phyloP scores from a whole-genome alignment of 2,888 invertebrate genomes.

The Philereme vetulata region DNA sequence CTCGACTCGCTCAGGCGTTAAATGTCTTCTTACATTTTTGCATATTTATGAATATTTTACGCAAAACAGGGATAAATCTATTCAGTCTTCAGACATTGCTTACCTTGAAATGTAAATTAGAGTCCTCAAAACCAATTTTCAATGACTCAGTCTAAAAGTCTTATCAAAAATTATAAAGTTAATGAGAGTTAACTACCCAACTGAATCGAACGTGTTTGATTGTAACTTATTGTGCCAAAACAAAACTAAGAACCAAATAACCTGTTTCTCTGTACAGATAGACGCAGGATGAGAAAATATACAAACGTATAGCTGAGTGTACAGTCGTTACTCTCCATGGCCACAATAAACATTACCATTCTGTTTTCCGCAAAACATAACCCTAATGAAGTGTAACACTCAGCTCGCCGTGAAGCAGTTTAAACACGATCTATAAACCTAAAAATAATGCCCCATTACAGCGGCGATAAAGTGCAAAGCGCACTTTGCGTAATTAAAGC shows the following conservation, averaged over 20 bases:
- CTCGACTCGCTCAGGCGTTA: conserved; percentile 3
- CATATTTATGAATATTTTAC: conserved; percentile 20
- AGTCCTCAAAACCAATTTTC: background rate
- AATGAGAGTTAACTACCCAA: too few relatives aligned
- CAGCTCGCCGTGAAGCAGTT: background rate
- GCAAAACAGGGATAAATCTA: conserved; percentile 8
- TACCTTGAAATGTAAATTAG: conserved; percentile 15
- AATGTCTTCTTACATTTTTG: conserved; percentile 10
- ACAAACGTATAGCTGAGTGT: background rate
- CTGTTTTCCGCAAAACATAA: background rate
- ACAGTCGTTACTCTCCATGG: too few relatives aligned
- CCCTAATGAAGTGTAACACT: background rate
- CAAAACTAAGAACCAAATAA: too few relatives aligned
- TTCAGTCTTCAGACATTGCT: conserved; percentile 8
- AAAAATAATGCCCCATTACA: conserved; percentile 4
- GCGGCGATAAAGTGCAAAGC: conserved; percentile 15
- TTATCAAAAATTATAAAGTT: background rate
- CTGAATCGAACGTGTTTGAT: background rate
- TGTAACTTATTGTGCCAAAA: background rate
- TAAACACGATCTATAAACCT: conserved; percentile 4
- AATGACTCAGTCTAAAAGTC: background rate
- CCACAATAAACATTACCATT: background rate
- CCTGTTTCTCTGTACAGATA: too few relatives aligned
- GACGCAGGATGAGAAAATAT: too few relatives aligned
- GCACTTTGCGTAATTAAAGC: conserved; percentile 22